phyloP scores from a whole-genome alignment of 2,888 invertebrate genomes.

The Leptinotarsa rubiginosa region DNA sequence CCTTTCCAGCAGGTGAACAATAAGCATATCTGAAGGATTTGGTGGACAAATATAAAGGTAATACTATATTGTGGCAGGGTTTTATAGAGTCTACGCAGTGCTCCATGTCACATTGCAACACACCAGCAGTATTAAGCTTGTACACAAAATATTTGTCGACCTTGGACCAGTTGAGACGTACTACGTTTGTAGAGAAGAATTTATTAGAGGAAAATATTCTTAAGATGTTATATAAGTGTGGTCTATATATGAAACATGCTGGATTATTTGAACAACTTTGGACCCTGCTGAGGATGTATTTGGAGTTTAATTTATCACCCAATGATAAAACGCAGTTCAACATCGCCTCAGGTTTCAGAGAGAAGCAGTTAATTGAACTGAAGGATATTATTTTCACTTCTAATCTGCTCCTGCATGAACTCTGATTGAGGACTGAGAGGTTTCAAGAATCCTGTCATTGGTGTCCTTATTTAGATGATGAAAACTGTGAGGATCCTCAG shows the following conservation, averaged over 20 bases:
- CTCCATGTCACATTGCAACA: slow-evolving; percentile 74
- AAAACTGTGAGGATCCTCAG: slow-evolving; percentile 73
- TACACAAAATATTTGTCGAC: slow-evolving; percentile 69
- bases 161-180: slow-evolving; percentile 64
- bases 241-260: slow-evolving; percentile 75
- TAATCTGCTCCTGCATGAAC: slow-evolving; percentile 77
- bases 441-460: slow-evolving; percentile 80
- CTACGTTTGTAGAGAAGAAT: slow-evolving; percentile 59
- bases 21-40: slow-evolving; percentile 66
- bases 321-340: slow-evolving; percentile 54
- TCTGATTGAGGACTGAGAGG: slow-evolving; percentile 82
- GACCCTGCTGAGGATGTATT: slow-evolving; percentile 76
- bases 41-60: slow-evolving; percentile 67
- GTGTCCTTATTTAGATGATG: slow-evolving; percentile 69
- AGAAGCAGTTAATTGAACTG: slow-evolving; percentile 69
- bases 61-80: slow-evolving; percentile 69
- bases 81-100: slow-evolving; percentile 69
- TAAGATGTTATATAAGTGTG: slow-evolving; percentile 69
- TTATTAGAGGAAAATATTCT: slow-evolving; percentile 64
- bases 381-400: slow-evolving; percentile 73
- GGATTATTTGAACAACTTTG: slow-evolving; percentile 82
- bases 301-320: slow-evolving; percentile 74
- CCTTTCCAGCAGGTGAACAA: slow-evolving; percentile 73
- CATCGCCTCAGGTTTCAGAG: slow-evolving; percentile 59
- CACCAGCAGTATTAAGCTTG: slow-evolving; percentile 70